Conservation (phyloP, 2,797 vertebrate genomes). For the Hemibagrus guttatus region DNA sequence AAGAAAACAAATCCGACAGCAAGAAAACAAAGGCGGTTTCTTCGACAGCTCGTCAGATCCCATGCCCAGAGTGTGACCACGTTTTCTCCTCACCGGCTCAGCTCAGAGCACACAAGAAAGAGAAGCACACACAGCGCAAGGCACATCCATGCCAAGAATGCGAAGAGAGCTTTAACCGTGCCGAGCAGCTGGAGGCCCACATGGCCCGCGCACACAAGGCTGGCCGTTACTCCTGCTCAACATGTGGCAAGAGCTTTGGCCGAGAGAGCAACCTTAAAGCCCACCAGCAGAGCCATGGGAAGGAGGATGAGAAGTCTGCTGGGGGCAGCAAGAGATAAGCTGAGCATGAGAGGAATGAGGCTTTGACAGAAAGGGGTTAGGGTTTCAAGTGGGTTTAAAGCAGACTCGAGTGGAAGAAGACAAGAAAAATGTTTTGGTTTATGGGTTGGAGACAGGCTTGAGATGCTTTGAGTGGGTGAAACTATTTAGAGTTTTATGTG, state of each 20-base stretch:
- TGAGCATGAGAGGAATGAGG: conserved; percentile 26
- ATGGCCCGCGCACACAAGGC: conserved; percentile 72
- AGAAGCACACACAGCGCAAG: conserved; percentile 76
- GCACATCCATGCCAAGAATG: conserved; percentile 77
- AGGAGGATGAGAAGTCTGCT: conserved; percentile 63
- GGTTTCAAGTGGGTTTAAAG: conserved; percentile 22
- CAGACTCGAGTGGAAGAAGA: conserved; percentile 5
- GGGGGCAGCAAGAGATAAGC: conserved; percentile 77
- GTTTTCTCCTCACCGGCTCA: conserved; percentile 67
- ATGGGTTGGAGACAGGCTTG: conserved; percentile 16
- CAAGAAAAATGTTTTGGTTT: conserved; percentile 23
- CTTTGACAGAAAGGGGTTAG: conserved; percentile 24
- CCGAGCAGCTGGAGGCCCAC: conserved; percentile 78
- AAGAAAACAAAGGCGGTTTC: conserved; percentile 67
- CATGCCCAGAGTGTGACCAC: conserved; percentile 75
- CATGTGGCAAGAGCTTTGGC: conserved; percentile 80
- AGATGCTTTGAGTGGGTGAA: conserved; percentile 19
- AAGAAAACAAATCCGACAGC: conserved; percentile 64
- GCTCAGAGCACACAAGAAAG: conserved; percentile 77
- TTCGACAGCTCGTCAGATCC: conserved; percentile 64
- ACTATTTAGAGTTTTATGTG: conserved; percentile 24
- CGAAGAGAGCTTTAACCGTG: conserved; percentile 78
- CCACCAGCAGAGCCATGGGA: conserved; percentile 74
- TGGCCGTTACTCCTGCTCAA: conserved; percentile 74
- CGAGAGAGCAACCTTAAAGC: conserved; percentile 80